These are phyloP conservation scores for Dromaius novaehollandiae DNA, from an alignment of 2,113 vertebrate species.

Conservation along the genomic window DNA sequence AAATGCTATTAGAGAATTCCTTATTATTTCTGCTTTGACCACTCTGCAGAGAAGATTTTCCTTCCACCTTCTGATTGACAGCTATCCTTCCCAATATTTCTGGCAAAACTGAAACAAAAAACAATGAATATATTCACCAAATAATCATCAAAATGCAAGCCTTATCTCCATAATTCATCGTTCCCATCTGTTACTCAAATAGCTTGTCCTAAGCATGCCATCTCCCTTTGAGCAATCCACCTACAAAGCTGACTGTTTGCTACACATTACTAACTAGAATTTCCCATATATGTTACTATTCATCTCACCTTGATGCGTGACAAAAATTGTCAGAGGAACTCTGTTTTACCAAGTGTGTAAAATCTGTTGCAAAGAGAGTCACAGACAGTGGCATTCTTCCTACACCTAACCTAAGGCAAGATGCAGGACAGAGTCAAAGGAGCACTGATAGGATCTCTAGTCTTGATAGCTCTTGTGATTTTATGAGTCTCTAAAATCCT, in stretches of 20 bases:
- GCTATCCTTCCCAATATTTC: too few species aligned
- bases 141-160: neutral
- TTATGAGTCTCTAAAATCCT: neutral
- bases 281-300: neutral
- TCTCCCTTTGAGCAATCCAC: neutral
- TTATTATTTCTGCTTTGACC: neutral
- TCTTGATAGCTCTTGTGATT: neutral
- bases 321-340: neutral
- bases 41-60: neutral
- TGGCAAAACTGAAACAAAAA: neutral
- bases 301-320: neutral
- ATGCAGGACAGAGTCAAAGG: neutral
- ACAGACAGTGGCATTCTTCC: neutral
- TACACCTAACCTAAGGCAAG: neutral
- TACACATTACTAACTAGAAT: neutral
- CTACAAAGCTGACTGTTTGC: neutral
- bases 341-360: neutral
- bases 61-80: neutral
- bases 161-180: neutral
- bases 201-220: neutral
- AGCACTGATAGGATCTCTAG: neutral
- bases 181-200: neutral
- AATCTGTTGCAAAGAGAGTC: neutral
- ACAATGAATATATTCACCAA: neutral
- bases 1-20: neutral